These are phyloP conservation scores for Lasiurus borealis DNA, from an alignment of 2,113 vertebrate species.

Conservation along the genomic window DNA sequence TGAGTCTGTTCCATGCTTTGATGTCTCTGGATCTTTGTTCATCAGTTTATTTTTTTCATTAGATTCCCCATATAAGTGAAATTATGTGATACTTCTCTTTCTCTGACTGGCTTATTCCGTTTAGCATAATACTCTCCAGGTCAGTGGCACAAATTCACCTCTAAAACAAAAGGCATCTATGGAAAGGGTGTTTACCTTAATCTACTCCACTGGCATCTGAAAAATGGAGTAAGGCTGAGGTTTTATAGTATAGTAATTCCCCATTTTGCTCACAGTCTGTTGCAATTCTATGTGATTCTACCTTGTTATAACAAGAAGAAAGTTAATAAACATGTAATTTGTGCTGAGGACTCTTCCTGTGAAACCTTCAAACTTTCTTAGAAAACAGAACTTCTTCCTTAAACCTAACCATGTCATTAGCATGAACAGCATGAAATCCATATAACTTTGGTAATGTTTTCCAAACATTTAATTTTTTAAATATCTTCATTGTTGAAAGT, in stretches of 20 bases:
- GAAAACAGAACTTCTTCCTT: neutral
- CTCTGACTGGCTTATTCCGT: no score
- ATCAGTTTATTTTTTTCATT: no score
- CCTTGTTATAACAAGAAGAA: slow-evolving; percentile 50
- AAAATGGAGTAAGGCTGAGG: neutral
- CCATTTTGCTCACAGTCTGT: neutral
- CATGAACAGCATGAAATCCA: neutral
- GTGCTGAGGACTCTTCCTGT: neutral
- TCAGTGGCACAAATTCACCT: neutral
- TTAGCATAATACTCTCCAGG: no score
- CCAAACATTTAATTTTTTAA: neutral
- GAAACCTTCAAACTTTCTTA: neutral
- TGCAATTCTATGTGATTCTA: neutral
- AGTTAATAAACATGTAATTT: slow-evolving; percentile 37
- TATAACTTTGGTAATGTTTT: no score
- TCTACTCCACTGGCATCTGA: neutral
- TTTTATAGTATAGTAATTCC: neutral
- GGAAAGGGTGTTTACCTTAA: slow-evolving; percentile 43
- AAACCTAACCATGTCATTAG: neutral
- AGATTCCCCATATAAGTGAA: no score
- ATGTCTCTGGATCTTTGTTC: no score
- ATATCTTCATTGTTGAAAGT: no score
- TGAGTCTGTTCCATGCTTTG: no score
- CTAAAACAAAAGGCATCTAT: slow-evolving; percentile 30
- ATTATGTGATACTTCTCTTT: no score